Evolutionary conservation across 2,888 invertebrate genomes (phyloP), one percentile per base, ranked within the genome.

Genomic region (Subacronicta megacephala): DNA sequence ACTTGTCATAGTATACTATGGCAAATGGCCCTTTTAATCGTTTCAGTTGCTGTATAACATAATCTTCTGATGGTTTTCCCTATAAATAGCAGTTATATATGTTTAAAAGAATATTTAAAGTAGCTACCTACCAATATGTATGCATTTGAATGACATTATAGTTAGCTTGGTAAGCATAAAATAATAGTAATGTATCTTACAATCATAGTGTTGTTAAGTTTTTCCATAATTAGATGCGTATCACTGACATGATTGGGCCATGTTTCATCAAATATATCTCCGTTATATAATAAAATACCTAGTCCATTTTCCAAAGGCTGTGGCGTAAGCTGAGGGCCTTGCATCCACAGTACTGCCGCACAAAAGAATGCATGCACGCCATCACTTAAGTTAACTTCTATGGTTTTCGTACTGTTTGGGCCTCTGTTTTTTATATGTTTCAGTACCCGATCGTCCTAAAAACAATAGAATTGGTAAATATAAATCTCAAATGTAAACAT

Each of bases 211-310:
- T 78, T 60, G 23, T 61, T 76, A 9, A 93, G 68, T 72, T 82
- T 85, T 2, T 92, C 75, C 77, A 95, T 88, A 56, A 96, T 88
- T 66, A 91, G 81, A 69, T 86, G 75, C 0, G 96, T 95, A 78
- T 96, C 96, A 62, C 95, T 93, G 7, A 73, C 80, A 44, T 75
- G 60, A 33, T 46, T 67, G 15, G 82, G 68, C 82, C 92, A 87
- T 38, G 85, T 75, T 26, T 91, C 83, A 72, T 94, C 95, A 90
- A 97, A 99, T 69, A 98, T 95, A 90, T 99, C 99, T 23, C 99
- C 99, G 94, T 99, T 99, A 94, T 97, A 98, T 17, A 98, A 86
- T 52, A 99, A 92, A 50, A 96, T 83, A 64, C 97, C 96, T 18
- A 95, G 92, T 33, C 94, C 83, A 9, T 89, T 87, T 83, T 95